Evolutionary conservation across 1,140 invertebrate genomes (phyloP).

Genomic region (Prorops nasuta): DNA sequence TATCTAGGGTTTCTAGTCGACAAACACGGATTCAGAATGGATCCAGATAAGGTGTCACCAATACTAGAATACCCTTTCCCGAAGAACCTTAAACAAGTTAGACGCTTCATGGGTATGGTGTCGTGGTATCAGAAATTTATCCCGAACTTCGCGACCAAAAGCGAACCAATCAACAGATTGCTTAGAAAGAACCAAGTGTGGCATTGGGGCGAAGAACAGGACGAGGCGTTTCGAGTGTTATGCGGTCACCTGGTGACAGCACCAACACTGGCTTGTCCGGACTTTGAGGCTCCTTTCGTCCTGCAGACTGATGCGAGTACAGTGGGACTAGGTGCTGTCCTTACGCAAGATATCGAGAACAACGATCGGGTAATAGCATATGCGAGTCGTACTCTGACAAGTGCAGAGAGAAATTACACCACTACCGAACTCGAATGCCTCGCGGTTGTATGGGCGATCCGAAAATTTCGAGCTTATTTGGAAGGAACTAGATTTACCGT

Average conservation of each 20-base stretch:
- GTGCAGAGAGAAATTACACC: not conserved
- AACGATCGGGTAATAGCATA: not conserved
- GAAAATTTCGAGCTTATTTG: not conserved
- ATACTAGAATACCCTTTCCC: too few species aligned
- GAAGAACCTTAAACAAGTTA: too few species aligned
- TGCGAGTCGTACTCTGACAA: not conserved
- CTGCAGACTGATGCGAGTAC: not conserved
- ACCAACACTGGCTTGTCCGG: not conserved
- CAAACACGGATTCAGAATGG: too few species aligned
- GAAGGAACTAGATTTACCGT: not conserved
- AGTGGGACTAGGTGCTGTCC: not conserved
- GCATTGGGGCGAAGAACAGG: not conserved
- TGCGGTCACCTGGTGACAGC: not conserved
- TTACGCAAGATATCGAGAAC: not conserved
- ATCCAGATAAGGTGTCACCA: too few species aligned
- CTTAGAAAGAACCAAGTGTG: not conserved
- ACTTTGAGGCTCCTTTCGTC: not conserved
- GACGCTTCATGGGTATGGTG: too few species aligned
- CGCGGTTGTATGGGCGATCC: not conserved
- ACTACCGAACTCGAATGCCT: constrained; percentile 1
- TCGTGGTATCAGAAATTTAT: too few species aligned
- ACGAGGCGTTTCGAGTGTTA: not conserved
- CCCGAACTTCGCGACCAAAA: too few species aligned
- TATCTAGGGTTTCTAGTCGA: too few species aligned
- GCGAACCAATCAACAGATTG: not conserved